Conservation (phyloP, 2,113 vertebrate species). For the Garra rufa region DNA sequence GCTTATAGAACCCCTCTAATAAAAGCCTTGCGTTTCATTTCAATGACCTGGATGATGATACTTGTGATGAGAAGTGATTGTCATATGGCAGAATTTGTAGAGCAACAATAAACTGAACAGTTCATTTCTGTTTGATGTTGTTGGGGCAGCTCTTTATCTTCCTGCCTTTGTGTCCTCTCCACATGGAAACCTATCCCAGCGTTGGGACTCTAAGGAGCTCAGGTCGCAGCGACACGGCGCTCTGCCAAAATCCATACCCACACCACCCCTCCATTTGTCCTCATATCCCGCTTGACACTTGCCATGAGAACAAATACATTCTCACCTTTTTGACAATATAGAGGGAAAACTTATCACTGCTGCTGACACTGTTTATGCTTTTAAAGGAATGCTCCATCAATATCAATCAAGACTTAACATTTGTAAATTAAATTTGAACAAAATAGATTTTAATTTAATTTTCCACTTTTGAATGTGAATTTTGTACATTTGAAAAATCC, state of each 20-base stretch:
- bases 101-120: constrained; percentile 56
- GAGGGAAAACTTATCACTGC: constrained; percentile 49
- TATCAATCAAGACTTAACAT: neutral
- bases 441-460: neutral
- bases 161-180: constrained; percentile 59
- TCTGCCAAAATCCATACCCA: constrained; percentile 67
- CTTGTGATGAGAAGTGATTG: constrained; percentile 51
- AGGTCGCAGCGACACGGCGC: constrained; percentile 62
- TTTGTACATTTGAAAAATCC: neutral
- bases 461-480: neutral
- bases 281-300: constrained; percentile 68
- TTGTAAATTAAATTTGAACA: neutral
- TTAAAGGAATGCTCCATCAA: neutral
- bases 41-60: constrained; percentile 66
- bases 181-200: constrained; percentile 68
- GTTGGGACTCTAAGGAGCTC: constrained; percentile 65
- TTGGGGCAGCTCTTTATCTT: constrained; percentile 71
- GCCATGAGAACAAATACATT: constrained; percentile 74
- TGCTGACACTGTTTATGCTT: neutral
- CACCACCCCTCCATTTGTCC: constrained; percentile 70
- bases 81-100: constrained; percentile 64
- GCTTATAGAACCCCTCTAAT: constrained; percentile 19
- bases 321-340: constrained; percentile 69
- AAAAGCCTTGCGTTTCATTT: constrained; percentile 31
- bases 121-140: constrained; percentile 73